Conservation (phyloP, 2,888 invertebrate genomes). For the Amphipoea lucens region DNA sequence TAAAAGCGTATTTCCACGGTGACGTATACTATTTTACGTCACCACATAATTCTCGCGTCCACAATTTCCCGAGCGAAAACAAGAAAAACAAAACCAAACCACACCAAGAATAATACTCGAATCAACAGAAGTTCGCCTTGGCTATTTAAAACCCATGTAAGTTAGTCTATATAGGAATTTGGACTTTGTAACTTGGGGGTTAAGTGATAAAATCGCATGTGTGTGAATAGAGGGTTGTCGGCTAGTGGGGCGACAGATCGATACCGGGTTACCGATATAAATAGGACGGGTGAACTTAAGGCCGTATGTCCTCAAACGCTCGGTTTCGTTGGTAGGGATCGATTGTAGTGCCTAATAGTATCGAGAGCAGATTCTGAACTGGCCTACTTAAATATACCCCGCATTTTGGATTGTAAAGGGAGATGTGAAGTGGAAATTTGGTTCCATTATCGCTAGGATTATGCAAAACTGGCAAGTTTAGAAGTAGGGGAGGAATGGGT, state of each 20-base stretch:
- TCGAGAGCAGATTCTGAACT: conserved; percentile 44
- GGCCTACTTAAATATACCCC: conserved; percentile 60
- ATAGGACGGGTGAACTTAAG: conserved; percentile 86
- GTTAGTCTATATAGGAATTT: conserved; percentile 68
- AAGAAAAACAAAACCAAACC: conserved; percentile 63
- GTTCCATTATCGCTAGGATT: conserved; percentile 47
- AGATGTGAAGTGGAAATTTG: conserved; percentile 43
- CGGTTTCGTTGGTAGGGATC: conserved; percentile 83
- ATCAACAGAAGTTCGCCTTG: conserved; percentile 76
- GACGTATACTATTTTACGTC: conserved; percentile 61
- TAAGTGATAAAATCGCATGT: conserved; percentile 78
- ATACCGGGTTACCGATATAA: conserved; percentile 87
- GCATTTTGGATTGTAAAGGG: conserved; percentile 40
- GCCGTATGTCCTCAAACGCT: conserved; percentile 77
- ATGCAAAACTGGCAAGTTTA: conserved; percentile 53
- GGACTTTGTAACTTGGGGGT: conserved; percentile 70
- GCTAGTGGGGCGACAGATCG: conserved; percentile 88
- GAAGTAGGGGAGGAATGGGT: conserved; percentile 20
- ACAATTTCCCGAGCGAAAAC: conserved; percentile 63
- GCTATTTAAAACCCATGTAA: conserved; percentile 77
- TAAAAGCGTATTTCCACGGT: conserved; percentile 25
- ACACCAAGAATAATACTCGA: conserved; percentile 70
- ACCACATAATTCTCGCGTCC: conserved; percentile 50
- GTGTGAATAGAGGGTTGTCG: conserved; percentile 80
- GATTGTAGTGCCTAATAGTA: conserved; percentile 74